Percentiles rank a stretch among this genome's conserved stretches.
Conservation (phyloP, 2,797 vertebrate genomes). For the Dendrocincla tyrannina region DNA sequence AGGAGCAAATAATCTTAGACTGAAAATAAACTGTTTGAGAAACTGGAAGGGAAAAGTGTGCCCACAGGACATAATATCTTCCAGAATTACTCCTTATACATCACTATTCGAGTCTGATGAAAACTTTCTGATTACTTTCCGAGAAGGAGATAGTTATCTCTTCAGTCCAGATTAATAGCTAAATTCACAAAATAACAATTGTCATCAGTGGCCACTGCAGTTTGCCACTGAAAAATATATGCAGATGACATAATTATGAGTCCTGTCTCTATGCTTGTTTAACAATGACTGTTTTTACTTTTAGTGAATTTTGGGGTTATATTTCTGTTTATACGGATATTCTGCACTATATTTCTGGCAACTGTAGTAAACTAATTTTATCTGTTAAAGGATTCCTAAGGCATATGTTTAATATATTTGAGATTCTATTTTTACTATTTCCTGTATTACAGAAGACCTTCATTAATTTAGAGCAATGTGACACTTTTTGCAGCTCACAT, state of each 20-base stretch:
- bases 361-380: background rate
- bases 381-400: background rate
- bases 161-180: background rate
- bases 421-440: background rate
- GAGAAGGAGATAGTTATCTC: background rate
- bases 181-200: background rate
- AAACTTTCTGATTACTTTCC: constrained; percentile 35
- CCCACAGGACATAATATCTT: constrained; percentile 31
- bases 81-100: background rate
- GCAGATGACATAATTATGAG: background rate
- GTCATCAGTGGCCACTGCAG: background rate
- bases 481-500: background rate
- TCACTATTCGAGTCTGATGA: constrained; percentile 14
- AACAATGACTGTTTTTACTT: background rate
- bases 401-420: background rate
- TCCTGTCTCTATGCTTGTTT: background rate
- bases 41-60: background rate
- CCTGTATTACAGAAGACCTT: background rate
- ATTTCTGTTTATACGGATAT: background rate
- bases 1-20: constrained; percentile 9
- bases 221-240: background rate
- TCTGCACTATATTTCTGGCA: background rate
- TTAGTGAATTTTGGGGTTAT: background rate
- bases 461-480: background rate
- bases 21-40: constrained; percentile 19